These are phyloP conservation scores for Coleophora deauratella DNA, from an alignment of 2,888 invertebrate species.

Conservation along the genomic window DNA sequence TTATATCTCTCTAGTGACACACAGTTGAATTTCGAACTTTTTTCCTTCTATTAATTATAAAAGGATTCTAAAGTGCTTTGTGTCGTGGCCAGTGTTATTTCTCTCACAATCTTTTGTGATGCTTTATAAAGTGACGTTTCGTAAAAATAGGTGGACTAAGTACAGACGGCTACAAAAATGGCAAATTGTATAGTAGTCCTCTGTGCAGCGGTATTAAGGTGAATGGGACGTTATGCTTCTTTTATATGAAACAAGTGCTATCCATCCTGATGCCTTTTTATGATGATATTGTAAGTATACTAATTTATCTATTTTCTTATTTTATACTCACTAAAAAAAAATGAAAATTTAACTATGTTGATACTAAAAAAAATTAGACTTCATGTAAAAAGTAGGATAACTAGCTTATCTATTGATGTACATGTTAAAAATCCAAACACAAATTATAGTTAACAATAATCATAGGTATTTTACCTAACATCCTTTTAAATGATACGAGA, in stretches of 20 bases:
- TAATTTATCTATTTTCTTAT: no score
- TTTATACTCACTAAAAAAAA: no score
- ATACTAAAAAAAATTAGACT: no score
- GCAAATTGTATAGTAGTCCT: constrained; percentile 24
- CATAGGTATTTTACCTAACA: no score
- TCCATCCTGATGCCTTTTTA: constrained; percentile 63
- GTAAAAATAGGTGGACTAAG: constrained; percentile 52
- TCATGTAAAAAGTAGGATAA: no score
- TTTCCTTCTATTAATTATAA: neutral
- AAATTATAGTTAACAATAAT: no score
- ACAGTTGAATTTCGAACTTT: neutral
- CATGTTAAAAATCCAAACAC: no score
- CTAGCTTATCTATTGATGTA: no score
- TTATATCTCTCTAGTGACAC: no score
- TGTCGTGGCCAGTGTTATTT: constrained; percentile 5
- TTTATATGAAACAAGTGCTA: constrained; percentile 45
- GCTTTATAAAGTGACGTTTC: constrained; percentile 25
- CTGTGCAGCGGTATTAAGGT: constrained; percentile 41
- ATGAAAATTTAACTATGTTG: no score
- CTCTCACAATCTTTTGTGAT: constrained; percentile 21
- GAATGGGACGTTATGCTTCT: constrained; percentile 61
- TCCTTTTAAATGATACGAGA: no score
- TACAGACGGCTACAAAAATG: constrained; percentile 21
- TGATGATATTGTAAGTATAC: constrained; percentile 58
- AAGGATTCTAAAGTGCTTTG: neutral